These are phyloP conservation scores for Fragum sueziense DNA, from an alignment of 2,888 invertebrate species.

Conservation along the genomic window DNA sequence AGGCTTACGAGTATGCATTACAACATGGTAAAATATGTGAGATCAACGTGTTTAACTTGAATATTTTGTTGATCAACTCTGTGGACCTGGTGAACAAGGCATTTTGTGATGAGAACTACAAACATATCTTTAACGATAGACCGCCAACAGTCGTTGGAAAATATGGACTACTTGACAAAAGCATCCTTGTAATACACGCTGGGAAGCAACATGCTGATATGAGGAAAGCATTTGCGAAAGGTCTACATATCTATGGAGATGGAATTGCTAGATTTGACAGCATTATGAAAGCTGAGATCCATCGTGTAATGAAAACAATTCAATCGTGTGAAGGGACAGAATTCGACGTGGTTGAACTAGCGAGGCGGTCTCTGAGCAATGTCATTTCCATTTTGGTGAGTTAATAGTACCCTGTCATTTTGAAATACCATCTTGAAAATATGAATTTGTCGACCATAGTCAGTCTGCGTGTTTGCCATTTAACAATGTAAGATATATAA, in stretches of 20 bases:
- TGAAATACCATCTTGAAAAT: not conserved
- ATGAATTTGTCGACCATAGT: not conserved
- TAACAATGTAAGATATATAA: not conserved
- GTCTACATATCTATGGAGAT: slow-evolving; percentile 9
- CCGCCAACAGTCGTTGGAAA: not conserved
- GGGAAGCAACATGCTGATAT: not conserved
- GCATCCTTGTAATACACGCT: not conserved
- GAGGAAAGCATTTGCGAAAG: slow-evolving; percentile 4
- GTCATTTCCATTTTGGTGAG: slow-evolving; percentile 5
- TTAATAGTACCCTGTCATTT: not conserved
- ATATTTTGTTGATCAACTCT: slow-evolving; percentile 4
- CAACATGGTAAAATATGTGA: slow-evolving; percentile 11
- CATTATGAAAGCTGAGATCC: not conserved
- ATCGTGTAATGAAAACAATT: not conserved
- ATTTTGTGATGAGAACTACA: not conserved
- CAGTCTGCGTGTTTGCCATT: not conserved
- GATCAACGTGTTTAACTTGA: slow-evolving; percentile 4
- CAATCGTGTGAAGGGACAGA: not conserved
- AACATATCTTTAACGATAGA: not conserved
- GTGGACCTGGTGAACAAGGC: not conserved
- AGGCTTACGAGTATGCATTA: not conserved
- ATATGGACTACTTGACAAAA: not conserved
- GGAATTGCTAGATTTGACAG: not conserved
- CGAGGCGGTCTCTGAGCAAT: not conserved
- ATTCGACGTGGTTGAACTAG: not conserved